A percentile compares a stretch with the other conserved stretches of the same genome.
These are phyloP conservation scores for Megaptera novaeangliae DNA, from an alignment of 2,113 vertebrate species.

Conservation along the genomic window DNA sequence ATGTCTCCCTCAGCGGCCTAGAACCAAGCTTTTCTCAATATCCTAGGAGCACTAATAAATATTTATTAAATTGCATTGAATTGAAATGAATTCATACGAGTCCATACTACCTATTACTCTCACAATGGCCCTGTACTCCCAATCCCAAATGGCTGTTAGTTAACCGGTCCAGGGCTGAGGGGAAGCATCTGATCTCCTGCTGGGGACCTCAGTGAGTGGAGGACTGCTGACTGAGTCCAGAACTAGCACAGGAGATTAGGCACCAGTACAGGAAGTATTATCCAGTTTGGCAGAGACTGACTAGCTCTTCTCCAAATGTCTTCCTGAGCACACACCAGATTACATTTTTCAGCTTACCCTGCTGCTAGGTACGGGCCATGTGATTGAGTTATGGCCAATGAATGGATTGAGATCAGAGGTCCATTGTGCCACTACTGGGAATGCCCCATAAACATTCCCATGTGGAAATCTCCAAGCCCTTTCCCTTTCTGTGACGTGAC, in stretches of 20 bases:
- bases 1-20: not conserved
- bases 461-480: not conserved
- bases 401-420: not conserved
- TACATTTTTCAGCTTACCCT: not conserved
- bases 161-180: not conserved
- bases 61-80: slow-evolving; percentile 15
- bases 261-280: not conserved
- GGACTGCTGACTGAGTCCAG: not conserved
- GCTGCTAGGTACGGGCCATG: not conserved
- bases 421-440: not conserved
- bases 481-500: not conserved
- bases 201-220: too few species aligned
- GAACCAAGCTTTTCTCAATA: not conserved
- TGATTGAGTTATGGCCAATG: not conserved
- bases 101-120: not conserved
- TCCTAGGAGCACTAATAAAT: not conserved
- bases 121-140: not conserved
- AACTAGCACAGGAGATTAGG: not conserved
- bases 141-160: not conserved
- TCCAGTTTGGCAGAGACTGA: not conserved
- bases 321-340: not conserved
- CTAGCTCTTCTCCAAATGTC: not conserved
- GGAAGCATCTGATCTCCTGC: not conserved
- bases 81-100: not conserved
- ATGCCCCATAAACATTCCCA: not conserved